Evolutionary conservation across 30 jellyfish, hydroid and myxozoan species (phyloP), one percentile per base, ranked within the genome.

Genomic region (Chironex yamaguchii): DNA sequence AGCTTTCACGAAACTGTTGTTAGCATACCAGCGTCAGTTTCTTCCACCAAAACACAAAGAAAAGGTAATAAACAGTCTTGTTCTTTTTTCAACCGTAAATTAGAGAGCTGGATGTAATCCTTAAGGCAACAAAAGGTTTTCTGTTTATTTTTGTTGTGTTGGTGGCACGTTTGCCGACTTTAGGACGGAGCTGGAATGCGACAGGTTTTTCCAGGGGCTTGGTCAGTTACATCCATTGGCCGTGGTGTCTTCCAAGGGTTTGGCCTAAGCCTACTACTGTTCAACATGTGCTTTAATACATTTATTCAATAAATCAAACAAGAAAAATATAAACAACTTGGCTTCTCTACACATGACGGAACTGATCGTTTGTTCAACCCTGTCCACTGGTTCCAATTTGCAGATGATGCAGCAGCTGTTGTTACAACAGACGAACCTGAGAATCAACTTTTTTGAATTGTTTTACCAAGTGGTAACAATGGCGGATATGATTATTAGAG

Each of bases 181-280:
- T n/a, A n/a, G n/a, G n/a, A n/a, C n/a, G n/a, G n/a, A n/a, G n/a
- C n/a, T n/a, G n/a, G n/a, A n/a, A n/a, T n/a, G n/a, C n/a, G n/a
- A n/a, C n/a, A n/a, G n/a, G n/a, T n/a, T n/a, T n/a, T n/a, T n/a
- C n/a, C n/a, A n/a, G n/a, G n/a, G n/a, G n/a, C n/a, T n/a, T n/a
- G n/a, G n/a, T n/a, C 84, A 24, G 36, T 72, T 2, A 36, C 26
- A 11, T 9, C 49, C 31, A 58, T 34, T 31, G 49, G 72, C 20
- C 30, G 83, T 6, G 70, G 83, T 1, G 83, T 34, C 27, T 62
- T 72, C n/a, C 85, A 42, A 72, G 85, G 85, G 25, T 71, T 48
- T 34, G 49, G 85, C 30, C 67, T 72, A 25, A 72, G 71, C 50
- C 72, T 53, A 30, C 76, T 0, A 4, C 76, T 63, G 28, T 63